Evolutionary conservation across 2,888 invertebrate species (phyloP), one percentile per base, ranked within the genome.

Genomic region (Andrena praecox): DNA sequence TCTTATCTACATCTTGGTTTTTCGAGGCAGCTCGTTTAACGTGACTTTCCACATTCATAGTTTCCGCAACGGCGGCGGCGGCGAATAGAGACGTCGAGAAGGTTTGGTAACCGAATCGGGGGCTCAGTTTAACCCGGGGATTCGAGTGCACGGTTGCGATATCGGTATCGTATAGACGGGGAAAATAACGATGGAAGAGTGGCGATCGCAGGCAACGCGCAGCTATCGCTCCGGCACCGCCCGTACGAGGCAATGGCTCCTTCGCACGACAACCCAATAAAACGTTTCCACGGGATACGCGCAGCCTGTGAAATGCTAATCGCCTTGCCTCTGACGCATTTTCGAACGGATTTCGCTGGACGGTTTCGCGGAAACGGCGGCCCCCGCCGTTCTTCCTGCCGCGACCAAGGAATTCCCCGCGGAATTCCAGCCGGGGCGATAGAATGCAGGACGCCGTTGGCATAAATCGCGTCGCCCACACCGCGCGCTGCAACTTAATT

Each of bases 241-340:
- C 64, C 70, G 82, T 54, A 67, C 84, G 69, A 80, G 75, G 84
- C 90, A 91, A 93, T 92, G 92, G 92, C 92, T 91, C 89, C 92
- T 93, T 92, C 90, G 88, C 93, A 93, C 93, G 93, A 91, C 89
- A 92, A 85, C 88, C 91, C 92, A 91, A 93, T 93, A 93, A 93
- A 93, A 91, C 91, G 92, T 90, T 91, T 89, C 89, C 89, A 87
- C 89, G 86, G 84, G 89, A 88, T 91, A 89, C 42, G 68, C 86
- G 85, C 81, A 80, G 86, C 87, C 90, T 89, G 91, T 92, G 93
- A 93, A 93, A 92, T 92, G 93, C 91, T 93, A 93, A 93, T 93
- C 91, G 83, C 66, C 82, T 80, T 66, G 77, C 73, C 82, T 88
- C 89, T 84, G 87, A 90, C 90, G 90, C 90, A 86, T 91, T 90